A percentile compares a stretch with the other conserved stretches of the same genome.
phyloP scores from a whole-genome alignment of 2,888 invertebrate genomes.

The Spilosoma lubricipeda region DNA sequence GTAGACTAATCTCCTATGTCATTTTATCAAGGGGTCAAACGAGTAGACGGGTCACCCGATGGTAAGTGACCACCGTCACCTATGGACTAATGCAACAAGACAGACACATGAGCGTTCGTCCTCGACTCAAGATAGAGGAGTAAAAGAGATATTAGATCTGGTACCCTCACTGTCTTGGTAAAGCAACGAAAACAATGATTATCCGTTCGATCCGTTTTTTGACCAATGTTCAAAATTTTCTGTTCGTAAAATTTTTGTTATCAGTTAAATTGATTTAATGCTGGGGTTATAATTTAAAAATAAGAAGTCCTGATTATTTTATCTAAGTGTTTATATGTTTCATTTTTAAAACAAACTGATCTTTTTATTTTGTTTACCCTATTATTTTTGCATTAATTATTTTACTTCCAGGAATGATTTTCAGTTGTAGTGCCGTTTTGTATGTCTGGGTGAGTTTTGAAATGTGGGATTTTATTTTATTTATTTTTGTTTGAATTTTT shows the following conservation, averaged over 20 bases:
- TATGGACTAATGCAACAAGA: too few relatives aligned
- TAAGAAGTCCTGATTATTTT: not conserved
- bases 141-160: too few relatives aligned
- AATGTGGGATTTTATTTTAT: constrained; percentile 11
- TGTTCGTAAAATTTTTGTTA: not conserved
- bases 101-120: too few relatives aligned
- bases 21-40: not conserved
- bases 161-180: too few relatives aligned
- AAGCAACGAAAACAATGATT: too few relatives aligned
- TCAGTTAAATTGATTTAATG: not conserved
- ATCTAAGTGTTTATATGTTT: not conserved
- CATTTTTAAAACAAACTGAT: not conserved
- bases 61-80: too few relatives aligned
- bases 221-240: too few relatives aligned
- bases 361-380: not conserved
- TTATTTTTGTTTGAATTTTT: not conserved
- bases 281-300: not conserved
- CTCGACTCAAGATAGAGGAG: too few relatives aligned
- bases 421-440: constrained; percentile 11
- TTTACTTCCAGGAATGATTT: constrained; percentile 20
- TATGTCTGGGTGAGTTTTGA: constrained; percentile 72
- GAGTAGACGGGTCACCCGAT: not conserved
- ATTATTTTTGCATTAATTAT: constrained; percentile 10
- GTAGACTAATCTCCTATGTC: not conserved
- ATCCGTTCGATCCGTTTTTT: too few relatives aligned